Evolutionary conservation across 2,888 invertebrate species (phyloP), one percentile per base, ranked within the genome.

Genomic region (Serrognathus titanus): DNA sequence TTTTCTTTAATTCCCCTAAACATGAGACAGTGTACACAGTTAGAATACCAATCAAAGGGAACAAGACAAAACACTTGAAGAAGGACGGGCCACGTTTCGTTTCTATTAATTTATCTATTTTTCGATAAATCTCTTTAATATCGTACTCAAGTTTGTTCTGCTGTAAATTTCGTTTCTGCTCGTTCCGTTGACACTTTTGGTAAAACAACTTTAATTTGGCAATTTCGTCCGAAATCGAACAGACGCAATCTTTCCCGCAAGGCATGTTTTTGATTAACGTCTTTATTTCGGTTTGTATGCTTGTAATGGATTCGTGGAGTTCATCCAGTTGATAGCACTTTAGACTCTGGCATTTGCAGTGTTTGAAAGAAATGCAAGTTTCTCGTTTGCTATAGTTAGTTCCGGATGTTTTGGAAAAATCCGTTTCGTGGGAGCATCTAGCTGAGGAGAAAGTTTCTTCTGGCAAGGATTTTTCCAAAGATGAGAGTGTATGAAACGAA

Each of bases 111-210:
- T 55, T 45, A 11, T 24, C 11, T 10, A 55, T 11, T 13, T 38
- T 38, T 38, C 9, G 20, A 24, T 49, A 55, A n/a, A 55, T 40
- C 3, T 43, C 10, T 11, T 49, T 41, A 5, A 55, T 36, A 10
- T 55, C 55, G 24, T 12, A 45, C n/a, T 55, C 49, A 4, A 55
- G n/a, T n/a, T 45, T 43, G n/a, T 45, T 55, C 37, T 55, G 45
- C 12, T 55, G 50, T 13, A 45, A n/a, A 11, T 35, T 12, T 7
- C 36, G 13, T 24, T 55, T 55, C 41, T 39, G 41, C 4, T 55
- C 49, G 24, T 50, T 37, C 13, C 31, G 20, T 35, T 50, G 38
- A 11, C 45, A 38, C 16, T 55, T 48, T 11, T 55, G 35, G 13
- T 50, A 50, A 2, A 49, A 20, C 8, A 11, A 16, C 12, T 43